Percentiles rank a stretch among this genome's conserved stretches.
phyloP scores from a whole-genome alignment of 2,888 invertebrate genomes.

The Pheosia gnoma region DNA sequence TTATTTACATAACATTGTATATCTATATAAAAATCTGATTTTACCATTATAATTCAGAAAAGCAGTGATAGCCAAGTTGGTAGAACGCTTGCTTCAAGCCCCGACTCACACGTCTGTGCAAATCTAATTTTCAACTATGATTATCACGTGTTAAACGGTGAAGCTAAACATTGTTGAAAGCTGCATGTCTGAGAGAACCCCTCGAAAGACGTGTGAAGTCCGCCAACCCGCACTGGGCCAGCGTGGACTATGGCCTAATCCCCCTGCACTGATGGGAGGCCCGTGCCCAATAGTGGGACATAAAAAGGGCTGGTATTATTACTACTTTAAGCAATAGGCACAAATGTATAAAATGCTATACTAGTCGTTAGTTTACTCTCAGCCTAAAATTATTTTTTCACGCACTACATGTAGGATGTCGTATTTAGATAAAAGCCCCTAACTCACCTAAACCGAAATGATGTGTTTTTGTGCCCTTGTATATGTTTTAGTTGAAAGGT shows the following conservation, averaged over 20 bases:
- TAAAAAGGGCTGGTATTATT: not conserved
- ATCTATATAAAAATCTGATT: too few species aligned
- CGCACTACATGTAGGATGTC: conserved; percentile 16
- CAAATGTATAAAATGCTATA: conserved; percentile 15
- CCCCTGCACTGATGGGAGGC: not conserved
- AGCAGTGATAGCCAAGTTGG: too few species aligned
- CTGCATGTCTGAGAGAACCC: too few species aligned
- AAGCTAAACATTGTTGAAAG: too few species aligned
- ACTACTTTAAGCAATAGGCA: not conserved
- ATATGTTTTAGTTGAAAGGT: conserved; percentile 16
- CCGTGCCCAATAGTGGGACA: not conserved
- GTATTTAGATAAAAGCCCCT: conserved; percentile 31
- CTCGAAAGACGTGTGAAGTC: too few species aligned
- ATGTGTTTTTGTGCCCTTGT: conserved; percentile 13
- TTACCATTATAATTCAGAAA: too few species aligned
- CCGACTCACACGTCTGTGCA: too few species aligned
- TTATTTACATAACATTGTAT: too few species aligned
- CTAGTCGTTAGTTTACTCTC: conserved; percentile 12
- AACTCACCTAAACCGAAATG: conserved; percentile 15
- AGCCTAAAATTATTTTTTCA: conserved; percentile 16
- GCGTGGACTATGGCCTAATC: not conserved
- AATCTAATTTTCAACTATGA: too few species aligned
- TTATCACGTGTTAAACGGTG: too few species aligned
- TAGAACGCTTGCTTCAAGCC: too few species aligned
- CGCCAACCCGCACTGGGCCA: too few species aligned